Base-by-base conservation (phyloP, 2,797 vertebrate species). In the Sphenopsis melanotis region DNA sequence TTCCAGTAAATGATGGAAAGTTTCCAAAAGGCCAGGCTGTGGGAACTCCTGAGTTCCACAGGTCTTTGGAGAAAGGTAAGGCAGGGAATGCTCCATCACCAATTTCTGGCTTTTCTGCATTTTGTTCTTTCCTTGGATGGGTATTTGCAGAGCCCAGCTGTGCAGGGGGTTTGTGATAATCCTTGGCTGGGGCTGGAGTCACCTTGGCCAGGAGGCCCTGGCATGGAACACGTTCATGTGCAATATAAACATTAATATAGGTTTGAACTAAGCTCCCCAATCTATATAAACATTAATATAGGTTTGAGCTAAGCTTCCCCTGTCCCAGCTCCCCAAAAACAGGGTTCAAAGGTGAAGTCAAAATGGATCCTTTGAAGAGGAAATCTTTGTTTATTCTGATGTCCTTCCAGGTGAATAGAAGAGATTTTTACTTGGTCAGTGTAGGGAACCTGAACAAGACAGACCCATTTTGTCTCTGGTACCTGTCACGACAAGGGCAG, bases 211-310 rank as follows among this genome's bases (percentile, higher is more conserved):
- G 77, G 36, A 65, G 39, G 36, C 12, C 8, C 42, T 60, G 77
- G 55, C 30, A n/a, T 11, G 1, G 32, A 59, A 2, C 70, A 23
- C 0, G 0, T 47, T 65, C 44, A 11, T 64, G 0, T 71, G 41
- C 41, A 18, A 42, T 12, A 0, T 6, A 16, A 63, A 9, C 11
- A 12, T 23, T 21, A 8, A 6, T 14, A 1, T 3, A 23, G 41
- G 34, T 52, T 56, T 24, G 11, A 61, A 4, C 39, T 26, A 6
- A 75, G 12, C 26, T 87, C 17, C 27, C 9, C 0, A 1, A 15
- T 49, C 49, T 21, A 0, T 10, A 2, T 8, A 18, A 59, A 9
- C 12, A 9, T 26, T 18, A 14, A 8, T 19, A 1, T 2, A 17
- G 41, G 27, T 44, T 56, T 24, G 11, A 61, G 3, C 39, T 26